Evolutionary conservation across 2,797 vertebrate genomes (phyloP), one percentile per base, ranked within the genome.

Genomic region (Okamejei kenojei): DNA sequence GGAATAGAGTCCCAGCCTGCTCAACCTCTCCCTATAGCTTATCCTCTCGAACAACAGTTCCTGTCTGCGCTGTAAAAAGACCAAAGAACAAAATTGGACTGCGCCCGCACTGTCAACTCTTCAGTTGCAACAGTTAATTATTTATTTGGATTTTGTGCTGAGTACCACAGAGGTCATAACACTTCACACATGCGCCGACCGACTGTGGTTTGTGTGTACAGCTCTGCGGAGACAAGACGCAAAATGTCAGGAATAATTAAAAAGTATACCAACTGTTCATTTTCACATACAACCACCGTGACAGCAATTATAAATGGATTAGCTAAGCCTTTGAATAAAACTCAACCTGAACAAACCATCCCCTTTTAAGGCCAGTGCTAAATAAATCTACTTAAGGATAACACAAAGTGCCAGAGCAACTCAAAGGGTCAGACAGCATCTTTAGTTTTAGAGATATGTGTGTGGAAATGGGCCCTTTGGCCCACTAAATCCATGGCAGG

Each of bases 221-320:
- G 35, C 81, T 86, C 58, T 63, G 58, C 82, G 7, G 58, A 58
- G 82, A n/a, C 82, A 63, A 32, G 63, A 29, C 82, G 58, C 13
- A 11, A 86, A 86, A 86, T 86, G 82, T 86, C 82, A 86, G 54
- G n/a, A 63, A 13, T 86, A 86, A 86, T 86, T 86, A 86, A 86
- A 86, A 86, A 61, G 58, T 86, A 86, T 13, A 63, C 82, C 82
- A 29, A 82, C 45, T 82, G 45, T 45, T 82, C 65, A 82, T 26
- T 82, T 58, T 54, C 54, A 54, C 26, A 11, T n/a, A 29, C 29
- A 81, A n/a, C 80, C 29, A 26, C 26, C 58, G 29, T 32, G 17
- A 58, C 82, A 86, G 82, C 58, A 63, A 63, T 29, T 61, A 63
- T 86, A 86, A 86, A 86, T 63, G 54, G 29, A 86, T 84, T 61